phyloP scores from a whole-genome alignment of 2,797 vertebrate genomes.

The Phrynocephalus forsythii region DNA sequence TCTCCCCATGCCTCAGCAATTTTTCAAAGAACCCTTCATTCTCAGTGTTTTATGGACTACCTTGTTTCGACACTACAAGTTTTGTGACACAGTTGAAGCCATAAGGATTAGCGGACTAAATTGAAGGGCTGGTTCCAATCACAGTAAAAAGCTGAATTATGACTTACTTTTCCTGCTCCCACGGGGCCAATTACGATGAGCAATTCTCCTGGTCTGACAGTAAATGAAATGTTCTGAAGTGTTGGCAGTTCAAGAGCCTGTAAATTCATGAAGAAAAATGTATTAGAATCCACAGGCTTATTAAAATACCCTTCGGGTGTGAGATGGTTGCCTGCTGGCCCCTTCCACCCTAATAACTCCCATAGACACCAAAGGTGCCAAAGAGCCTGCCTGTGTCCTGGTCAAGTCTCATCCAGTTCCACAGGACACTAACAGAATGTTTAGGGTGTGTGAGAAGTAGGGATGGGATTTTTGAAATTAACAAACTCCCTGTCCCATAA shows the following conservation, averaged over 20 bases:
- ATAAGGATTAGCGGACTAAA: no score
- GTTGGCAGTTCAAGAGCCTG: constrained; percentile 85
- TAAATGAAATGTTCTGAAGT: constrained; percentile 86
- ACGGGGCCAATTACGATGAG: constrained; percentile 93
- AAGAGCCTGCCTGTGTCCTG: background rate
- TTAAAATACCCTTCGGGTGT: background rate
- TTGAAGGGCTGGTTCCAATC: background rate
- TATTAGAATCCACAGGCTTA: background rate
- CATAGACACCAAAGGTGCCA: background rate
- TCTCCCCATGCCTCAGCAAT: background rate
- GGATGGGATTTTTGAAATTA: no score
- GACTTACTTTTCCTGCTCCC: constrained; percentile 90
- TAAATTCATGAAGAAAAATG: constrained; percentile 22
- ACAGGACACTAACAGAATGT: no score
- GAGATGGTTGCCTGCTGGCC: background rate
- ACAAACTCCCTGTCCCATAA: no score
- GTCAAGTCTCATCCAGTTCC: no score
- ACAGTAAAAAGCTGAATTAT: background rate
- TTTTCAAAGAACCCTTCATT: background rate
- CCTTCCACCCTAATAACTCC: background rate
- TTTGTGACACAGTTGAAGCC: background rate
- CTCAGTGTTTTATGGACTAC: background rate
- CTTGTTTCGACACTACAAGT: background rate
- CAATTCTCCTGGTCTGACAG: constrained; percentile 86
- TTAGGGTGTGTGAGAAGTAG: no score